Evolutionary conservation across 2,797 vertebrate genomes (phyloP).

Genomic region (Poeciliopsis paucimaculata): DNA sequence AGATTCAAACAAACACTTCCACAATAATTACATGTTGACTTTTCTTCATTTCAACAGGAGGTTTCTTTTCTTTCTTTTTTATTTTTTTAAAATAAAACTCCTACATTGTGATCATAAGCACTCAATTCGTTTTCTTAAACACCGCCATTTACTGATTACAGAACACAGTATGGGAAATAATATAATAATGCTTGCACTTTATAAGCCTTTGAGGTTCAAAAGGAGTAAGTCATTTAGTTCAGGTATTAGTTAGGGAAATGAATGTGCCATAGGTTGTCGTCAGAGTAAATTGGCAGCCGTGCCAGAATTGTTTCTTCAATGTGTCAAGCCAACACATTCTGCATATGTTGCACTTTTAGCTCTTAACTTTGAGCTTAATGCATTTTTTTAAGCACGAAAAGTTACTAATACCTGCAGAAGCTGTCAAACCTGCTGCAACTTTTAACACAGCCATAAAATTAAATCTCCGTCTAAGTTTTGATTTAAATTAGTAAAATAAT

Average conservation of each 20-base stretch:
- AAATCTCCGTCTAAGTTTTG: conserved; percentile 16
- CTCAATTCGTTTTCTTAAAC: conserved; percentile 24
- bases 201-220: conserved; percentile 49
- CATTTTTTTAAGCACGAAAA: conserved; percentile 11
- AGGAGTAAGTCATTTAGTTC: conserved; percentile 69
- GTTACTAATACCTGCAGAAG: conserved; percentile 20
- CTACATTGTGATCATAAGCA: conserved; percentile 68
- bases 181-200: conserved; percentile 47
- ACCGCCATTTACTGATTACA: conserved; percentile 67
- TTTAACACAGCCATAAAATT: neutral
- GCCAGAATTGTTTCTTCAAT: conserved; percentile 49
- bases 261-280: conserved; percentile 65
- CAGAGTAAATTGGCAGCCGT: conserved; percentile 52
- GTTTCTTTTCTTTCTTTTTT: conserved; percentile 35
- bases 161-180: conserved; percentile 42
- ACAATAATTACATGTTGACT: conserved; percentile 82
- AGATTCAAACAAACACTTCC: conserved; percentile 81
- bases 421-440: conserved; percentile 27
- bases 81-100: conserved; percentile 59
- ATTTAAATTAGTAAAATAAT: conserved; percentile 10
- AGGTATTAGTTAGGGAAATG: conserved; percentile 75
- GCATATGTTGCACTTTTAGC: conserved; percentile 45
- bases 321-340: conserved; percentile 41
- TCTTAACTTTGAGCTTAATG: conserved; percentile 44
- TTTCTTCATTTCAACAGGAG: conserved; percentile 59